phyloP scores from a whole-genome alignment of 2,888 invertebrate genomes.

The Diloba caeruleocephala region DNA sequence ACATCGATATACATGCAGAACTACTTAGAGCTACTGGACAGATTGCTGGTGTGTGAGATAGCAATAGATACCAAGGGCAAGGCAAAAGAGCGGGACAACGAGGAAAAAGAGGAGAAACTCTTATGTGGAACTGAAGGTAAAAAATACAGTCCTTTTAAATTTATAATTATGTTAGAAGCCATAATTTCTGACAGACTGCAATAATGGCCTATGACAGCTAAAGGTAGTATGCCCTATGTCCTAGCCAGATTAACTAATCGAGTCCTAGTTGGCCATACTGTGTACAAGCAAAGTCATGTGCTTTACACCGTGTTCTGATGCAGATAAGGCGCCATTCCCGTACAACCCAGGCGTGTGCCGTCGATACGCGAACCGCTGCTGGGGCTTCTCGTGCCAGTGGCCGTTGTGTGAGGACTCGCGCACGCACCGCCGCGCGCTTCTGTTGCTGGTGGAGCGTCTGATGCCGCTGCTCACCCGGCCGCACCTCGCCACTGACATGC shows the following conservation, averaged over 20 bases:
- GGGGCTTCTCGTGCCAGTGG: slow-evolving; percentile 94
- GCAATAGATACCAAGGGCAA: slow-evolving; percentile 80
- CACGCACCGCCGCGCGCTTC: slow-evolving; percentile 93
- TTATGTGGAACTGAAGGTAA: slow-evolving; percentile 81
- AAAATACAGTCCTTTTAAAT: background rate
- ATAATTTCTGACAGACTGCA: too few species aligned
- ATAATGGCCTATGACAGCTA: too few species aligned
- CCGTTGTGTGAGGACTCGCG: slow-evolving; percentile 89
- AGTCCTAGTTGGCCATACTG: too few species aligned
- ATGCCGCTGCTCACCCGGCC: slow-evolving; percentile 95
- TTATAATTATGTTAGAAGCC: too few species aligned
- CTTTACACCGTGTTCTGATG: too few species aligned
- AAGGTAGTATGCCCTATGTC: too few species aligned
- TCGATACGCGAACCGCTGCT: slow-evolving; percentile 92
- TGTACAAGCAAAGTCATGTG: too few species aligned
- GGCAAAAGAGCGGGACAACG: slow-evolving; percentile 65
- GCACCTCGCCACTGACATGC: slow-evolving; percentile 95
- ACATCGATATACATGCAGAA: slow-evolving; percentile 90
- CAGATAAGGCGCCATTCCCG: slow-evolving; percentile 83
- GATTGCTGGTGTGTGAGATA: slow-evolving; percentile 85
- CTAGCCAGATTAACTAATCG: too few species aligned
- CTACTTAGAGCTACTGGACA: slow-evolving; percentile 90
- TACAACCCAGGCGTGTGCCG: slow-evolving; percentile 88
- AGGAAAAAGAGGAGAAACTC: slow-evolving; percentile 76
- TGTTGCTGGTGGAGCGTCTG: slow-evolving; percentile 94